Evolutionary conservation across 1,140 invertebrate species (phyloP).

Genomic region (Lepidurus packardi): DNA sequence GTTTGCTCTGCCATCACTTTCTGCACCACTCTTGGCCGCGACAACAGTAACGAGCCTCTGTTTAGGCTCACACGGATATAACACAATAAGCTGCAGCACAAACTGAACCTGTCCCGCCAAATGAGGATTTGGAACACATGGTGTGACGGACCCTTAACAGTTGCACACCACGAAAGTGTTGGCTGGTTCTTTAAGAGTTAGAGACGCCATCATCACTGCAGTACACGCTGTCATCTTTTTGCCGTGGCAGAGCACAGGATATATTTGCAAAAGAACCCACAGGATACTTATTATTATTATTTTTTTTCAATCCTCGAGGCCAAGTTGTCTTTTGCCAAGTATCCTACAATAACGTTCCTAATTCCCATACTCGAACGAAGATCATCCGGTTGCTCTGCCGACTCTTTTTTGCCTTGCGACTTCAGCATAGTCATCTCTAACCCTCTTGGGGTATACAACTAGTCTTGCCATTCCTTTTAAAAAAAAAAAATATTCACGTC

Average conservation of each 20-base stretch:
- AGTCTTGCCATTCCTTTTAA: no score
- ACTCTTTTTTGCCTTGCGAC: no score
- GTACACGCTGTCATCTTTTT: not conserved
- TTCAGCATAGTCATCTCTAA: no score
- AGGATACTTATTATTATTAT: no score
- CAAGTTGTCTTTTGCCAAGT: no score
- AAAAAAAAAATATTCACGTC: not conserved
- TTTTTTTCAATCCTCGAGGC: no score
- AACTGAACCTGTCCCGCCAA: not conserved
- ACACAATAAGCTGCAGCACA: constrained; percentile 14
- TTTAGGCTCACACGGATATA: not conserved
- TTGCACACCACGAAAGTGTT: not conserved
- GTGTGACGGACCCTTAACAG: not conserved
- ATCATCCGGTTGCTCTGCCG: no score
- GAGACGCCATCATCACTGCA: not conserved
- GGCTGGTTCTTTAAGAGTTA: not conserved
- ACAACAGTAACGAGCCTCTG: constrained; percentile 5
- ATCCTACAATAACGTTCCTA: no score
- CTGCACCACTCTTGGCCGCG: not conserved
- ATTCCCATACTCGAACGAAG: no score
- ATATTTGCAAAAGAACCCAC: not conserved
- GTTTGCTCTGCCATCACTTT: no score
- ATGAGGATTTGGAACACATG: not conserved
- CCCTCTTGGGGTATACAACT: no score
- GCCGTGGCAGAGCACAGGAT: not conserved